A percentile compares a stretch with the other conserved stretches of the same genome.
These are phyloP conservation scores for Bungarus multicinctus DNA, from an alignment of 2,113 vertebrate genomes.

Conservation along the genomic window DNA sequence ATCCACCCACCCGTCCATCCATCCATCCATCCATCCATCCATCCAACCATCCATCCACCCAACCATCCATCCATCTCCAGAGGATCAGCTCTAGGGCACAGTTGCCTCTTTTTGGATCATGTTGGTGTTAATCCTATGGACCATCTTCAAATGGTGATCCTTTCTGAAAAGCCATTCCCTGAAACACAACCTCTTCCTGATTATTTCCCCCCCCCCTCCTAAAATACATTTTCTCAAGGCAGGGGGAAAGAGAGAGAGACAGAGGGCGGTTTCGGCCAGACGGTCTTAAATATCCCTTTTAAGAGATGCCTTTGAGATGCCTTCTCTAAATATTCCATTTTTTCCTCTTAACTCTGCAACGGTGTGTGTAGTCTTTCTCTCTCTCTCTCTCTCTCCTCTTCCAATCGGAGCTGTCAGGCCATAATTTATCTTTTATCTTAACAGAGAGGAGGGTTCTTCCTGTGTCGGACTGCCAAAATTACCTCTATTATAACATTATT, in stretches of 20 bases:
- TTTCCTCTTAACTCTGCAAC: neutral
- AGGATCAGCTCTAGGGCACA: neutral
- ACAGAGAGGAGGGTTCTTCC: neutral
- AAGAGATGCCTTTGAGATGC: neutral
- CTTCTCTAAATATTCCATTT: fast-evolving
- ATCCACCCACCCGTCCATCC: no score
- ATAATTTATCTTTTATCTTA: constrained; percentile 21
- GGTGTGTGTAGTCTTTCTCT: neutral
- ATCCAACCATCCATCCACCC: no score
- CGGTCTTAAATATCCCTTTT: neutral
- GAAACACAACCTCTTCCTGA: neutral
- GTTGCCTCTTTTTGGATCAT: neutral
- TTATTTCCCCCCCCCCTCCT: neutral
- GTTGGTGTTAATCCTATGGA: neutral
- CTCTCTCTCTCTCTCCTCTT: neutral
- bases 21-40: no score
- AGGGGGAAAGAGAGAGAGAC: neutral
- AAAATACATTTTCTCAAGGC: neutral
- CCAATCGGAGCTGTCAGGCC: constrained; percentile 14
- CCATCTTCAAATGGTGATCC: neutral
- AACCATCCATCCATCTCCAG: no score
- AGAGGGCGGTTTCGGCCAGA: neutral
- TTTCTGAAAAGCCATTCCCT: neutral
- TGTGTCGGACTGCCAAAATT: neutral
- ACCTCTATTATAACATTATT: neutral